phyloP scores from a whole-genome alignment of 2,113 vertebrate species.

The Marmota monax region DNA sequence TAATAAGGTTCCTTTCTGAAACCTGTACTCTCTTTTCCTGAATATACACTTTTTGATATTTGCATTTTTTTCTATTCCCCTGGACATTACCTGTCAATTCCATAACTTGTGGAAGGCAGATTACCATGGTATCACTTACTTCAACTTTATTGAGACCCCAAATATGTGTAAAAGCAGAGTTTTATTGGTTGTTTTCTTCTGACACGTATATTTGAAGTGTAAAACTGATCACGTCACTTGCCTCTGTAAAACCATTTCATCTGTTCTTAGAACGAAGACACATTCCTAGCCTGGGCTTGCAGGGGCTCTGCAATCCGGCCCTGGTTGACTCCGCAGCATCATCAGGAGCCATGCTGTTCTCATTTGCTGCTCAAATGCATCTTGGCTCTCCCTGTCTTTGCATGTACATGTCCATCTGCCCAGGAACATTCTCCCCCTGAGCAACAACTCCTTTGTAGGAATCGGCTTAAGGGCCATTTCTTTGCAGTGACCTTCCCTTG shows the following conservation, averaged over 20 bases:
- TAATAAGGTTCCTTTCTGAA: conserved; percentile 37
- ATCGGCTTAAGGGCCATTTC: neutral
- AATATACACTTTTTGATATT: neutral
- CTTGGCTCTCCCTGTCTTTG: neutral
- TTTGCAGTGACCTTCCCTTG: neutral
- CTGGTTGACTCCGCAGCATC: neutral
- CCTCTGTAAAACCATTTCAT: neutral
- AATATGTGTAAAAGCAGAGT: neutral
- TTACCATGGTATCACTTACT: neutral
- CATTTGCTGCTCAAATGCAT: neutral
- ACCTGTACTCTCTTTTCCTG: neutral
- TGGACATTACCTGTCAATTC: neutral
- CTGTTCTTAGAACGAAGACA: conserved; percentile 29
- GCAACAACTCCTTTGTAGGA: neutral
- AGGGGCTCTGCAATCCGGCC: neutral
- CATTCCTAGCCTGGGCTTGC: neutral
- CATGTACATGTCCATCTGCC: neutral
- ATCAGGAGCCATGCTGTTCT: neutral
- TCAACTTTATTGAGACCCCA: neutral
- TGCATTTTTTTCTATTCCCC: neutral
- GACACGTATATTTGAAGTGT: neutral
- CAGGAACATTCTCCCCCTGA: neutral
- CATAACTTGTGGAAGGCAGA: neutral
- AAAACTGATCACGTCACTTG: neutral
- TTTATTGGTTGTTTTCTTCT: neutral